These are phyloP conservation scores for Leuciscus idus DNA, from an alignment of 2,113 vertebrate species.

Conservation along the genomic window DNA sequence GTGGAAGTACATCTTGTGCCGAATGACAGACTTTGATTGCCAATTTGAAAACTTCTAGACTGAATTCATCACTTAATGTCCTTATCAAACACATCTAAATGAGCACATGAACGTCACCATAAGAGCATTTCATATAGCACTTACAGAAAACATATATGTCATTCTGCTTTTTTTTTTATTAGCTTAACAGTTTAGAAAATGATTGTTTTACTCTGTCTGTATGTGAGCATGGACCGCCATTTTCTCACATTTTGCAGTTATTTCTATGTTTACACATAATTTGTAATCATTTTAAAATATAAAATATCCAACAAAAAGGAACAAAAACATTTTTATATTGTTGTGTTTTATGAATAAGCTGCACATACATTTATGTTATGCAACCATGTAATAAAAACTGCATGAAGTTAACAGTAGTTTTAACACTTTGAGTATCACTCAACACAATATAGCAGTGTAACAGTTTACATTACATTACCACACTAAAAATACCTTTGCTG, in stretches of 20 bases:
- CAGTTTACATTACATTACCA: neutral
- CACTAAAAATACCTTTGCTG: neutral
- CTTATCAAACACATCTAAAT: neutral
- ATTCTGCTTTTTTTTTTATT: neutral
- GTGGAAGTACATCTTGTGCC: conserved; percentile 98
- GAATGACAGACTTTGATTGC: conserved; percentile 94
- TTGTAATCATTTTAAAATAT: neutral
- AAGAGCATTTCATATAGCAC: neutral
- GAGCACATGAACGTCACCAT: neutral
- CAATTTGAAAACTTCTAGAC: conserved; percentile 86
- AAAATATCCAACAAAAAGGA: neutral
- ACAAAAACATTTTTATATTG: neutral
- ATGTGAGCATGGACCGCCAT: conserved; percentile 33
- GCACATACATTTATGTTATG: neutral
- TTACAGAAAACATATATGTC: neutral
- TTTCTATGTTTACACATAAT: neutral
- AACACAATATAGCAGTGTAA: neutral
- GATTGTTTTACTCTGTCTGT: conserved; percentile 14
- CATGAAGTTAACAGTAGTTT: neutral
- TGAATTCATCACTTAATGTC: neutral
- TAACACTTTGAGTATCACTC: neutral
- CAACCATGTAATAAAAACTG: conserved; percentile 1
- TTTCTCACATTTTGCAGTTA: neutral
- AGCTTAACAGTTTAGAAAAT: neutral
- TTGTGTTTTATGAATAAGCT: neutral